Percentiles rank a stretch among this genome's conserved stretches.
These are phyloP conservation scores for Callaeas wilsoni DNA, from an alignment of 2,113 vertebrate genomes.

Conservation along the genomic window DNA sequence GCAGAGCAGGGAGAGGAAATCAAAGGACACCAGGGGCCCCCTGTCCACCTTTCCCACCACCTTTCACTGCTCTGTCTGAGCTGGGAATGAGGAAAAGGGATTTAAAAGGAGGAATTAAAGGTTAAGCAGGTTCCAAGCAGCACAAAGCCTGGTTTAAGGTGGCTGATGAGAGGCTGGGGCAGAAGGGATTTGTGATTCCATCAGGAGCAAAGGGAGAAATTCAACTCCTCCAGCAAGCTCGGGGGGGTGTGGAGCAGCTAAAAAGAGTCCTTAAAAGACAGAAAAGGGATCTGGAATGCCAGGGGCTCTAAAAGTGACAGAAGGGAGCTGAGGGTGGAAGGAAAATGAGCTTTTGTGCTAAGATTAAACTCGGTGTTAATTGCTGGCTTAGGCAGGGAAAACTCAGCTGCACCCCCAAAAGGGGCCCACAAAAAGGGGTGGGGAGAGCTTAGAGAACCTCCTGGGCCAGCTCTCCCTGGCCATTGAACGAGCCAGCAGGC, in stretches of 20 bases:
- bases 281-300: not conserved
- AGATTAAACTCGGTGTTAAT: not conserved
- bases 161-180: not conserved
- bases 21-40: not conserved
- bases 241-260: not conserved
- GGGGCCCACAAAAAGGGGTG: not conserved
- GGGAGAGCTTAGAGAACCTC: not conserved
- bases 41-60: not conserved
- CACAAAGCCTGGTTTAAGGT: not conserved
- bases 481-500: not conserved
- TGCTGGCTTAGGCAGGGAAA: not conserved
- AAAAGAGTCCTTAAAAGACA: not conserved
- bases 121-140: not conserved
- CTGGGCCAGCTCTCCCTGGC: not conserved
- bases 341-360: not conserved
- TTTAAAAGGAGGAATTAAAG: not conserved
- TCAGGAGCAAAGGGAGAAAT: not conserved
- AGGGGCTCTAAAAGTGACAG: constrained; percentile 13
- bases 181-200: not conserved
- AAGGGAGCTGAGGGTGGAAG: constrained; percentile 23
- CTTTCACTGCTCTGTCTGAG: not conserved
- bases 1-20: not conserved
- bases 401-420: not conserved
- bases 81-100: not conserved
- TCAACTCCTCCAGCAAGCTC: not conserved